Percentiles rank a stretch among this genome's conserved stretches.
phyloP scores from a whole-genome alignment of 2,797 vertebrate species.

The Serranus cabrilla region DNA sequence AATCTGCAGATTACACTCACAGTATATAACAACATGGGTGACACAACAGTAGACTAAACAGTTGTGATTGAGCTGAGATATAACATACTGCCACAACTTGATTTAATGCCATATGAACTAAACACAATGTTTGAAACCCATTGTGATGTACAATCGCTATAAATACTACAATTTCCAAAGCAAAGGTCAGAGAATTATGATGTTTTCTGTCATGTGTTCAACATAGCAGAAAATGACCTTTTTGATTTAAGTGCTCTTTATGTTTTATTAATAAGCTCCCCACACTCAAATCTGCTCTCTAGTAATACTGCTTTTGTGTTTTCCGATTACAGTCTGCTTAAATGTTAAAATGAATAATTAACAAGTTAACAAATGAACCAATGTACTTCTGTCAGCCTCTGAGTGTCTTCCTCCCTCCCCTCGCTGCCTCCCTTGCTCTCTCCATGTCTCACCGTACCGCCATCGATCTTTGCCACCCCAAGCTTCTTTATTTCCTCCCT shows the following conservation, averaged over 20 bases:
- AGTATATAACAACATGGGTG: not conserved
- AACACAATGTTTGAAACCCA: not conserved
- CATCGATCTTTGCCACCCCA: slow-evolving; percentile 54
- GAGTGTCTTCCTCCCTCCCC: slow-evolving; percentile 31
- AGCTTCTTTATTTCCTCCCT: slow-evolving; percentile 59
- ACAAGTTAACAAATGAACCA: slow-evolving; percentile 43
- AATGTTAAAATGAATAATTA: slow-evolving; percentile 64
- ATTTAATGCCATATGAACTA: not conserved
- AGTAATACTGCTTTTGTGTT: slow-evolving; percentile 5
- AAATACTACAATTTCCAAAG: slow-evolving; percentile 9
- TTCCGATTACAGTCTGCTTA: slow-evolving; percentile 40
- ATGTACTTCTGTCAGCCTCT: slow-evolving; percentile 45
- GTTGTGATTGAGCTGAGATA: not conserved
- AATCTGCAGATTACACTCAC: slow-evolving; percentile 4
- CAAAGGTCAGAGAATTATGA: not conserved
- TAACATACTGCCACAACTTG: not conserved
- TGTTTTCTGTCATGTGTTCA: slow-evolving; percentile 41
- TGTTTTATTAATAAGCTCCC: slow-evolving; percentile 51
- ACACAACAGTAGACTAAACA: not conserved
- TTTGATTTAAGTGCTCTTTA: slow-evolving; percentile 34
- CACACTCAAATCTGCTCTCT: slow-evolving; percentile 3
- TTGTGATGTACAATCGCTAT: not conserved
- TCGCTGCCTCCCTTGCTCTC: slow-evolving; percentile 9
- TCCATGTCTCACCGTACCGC: slow-evolving; percentile 28
- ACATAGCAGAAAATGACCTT: slow-evolving; percentile 45